Evolutionary conservation across 2,797 vertebrate species (phyloP).

Genomic region (Tangara arthus): DNA sequence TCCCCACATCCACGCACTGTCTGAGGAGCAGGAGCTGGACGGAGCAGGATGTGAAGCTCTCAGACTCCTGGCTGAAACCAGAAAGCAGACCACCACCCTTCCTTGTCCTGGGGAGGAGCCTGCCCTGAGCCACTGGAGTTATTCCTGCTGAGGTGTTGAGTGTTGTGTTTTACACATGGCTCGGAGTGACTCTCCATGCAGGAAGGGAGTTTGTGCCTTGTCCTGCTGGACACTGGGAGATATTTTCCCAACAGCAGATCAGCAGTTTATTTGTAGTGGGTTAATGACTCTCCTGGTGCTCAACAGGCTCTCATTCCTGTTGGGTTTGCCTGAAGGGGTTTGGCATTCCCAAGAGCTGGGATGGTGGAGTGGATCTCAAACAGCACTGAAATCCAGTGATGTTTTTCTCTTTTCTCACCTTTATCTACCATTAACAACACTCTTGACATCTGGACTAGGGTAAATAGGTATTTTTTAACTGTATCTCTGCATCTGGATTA

Average conservation of each 20-base stretch:
- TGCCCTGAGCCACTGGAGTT: background rate
- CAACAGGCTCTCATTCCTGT: background rate
- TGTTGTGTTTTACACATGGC: fast-evolving
- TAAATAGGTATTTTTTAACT: background rate
- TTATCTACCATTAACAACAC: background rate
- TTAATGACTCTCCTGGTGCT: background rate
- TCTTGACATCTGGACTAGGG: background rate
- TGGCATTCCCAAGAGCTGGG: background rate
- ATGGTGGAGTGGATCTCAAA: background rate
- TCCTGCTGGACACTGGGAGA: background rate
- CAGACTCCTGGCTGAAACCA: background rate
- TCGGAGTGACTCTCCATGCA: fast-evolving
- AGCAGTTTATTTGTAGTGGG: background rate
- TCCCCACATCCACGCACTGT: fast-evolving
- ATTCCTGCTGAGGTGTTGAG: background rate
- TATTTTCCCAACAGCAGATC: background rate
- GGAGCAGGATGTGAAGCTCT: background rate
- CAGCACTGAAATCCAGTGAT: background rate
- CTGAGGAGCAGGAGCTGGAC: background rate
- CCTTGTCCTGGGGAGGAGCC: background rate
- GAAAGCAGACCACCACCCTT: background rate
- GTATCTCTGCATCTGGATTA: background rate
- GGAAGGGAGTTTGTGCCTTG: background rate
- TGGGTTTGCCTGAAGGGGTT: background rate
- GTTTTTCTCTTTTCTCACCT: background rate